Evolutionary conservation across 2,888 invertebrate genomes (phyloP).

Genomic region (Lomographa bimaculata): DNA sequence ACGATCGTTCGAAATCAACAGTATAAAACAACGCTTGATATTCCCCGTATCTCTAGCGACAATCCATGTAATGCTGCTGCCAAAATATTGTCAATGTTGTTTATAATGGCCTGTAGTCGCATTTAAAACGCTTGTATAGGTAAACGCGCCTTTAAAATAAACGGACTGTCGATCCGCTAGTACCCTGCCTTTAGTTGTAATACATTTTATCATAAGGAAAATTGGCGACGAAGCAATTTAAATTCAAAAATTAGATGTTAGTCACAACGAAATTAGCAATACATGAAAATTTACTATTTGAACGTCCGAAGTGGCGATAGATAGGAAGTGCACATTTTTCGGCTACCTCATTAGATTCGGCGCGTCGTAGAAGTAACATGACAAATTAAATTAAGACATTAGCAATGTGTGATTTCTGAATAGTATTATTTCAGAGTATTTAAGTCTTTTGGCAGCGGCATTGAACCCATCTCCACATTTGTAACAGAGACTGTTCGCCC

Average conservation of each 20-base stretch:
- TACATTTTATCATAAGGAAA: constrained; percentile 6
- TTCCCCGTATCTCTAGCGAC: too few species aligned
- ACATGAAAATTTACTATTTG: too few species aligned
- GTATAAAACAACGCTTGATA: too few species aligned
- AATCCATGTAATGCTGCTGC: constrained; percentile 28
- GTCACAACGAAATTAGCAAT: constrained; percentile 12
- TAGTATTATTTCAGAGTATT: constrained; percentile 38
- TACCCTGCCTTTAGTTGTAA: constrained; percentile 23
- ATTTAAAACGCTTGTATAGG: constrained; percentile 19
- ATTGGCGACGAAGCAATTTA: constrained; percentile 9
- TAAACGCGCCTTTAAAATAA: constrained; percentile 10
- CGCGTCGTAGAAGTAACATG: constrained; percentile 35
- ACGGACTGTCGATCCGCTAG: constrained; percentile 6
- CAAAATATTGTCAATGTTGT: constrained; percentile 30
- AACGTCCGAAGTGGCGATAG: too few species aligned
- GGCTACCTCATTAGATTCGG: constrained; percentile 46
- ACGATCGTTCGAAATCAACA: constrained; percentile 1
- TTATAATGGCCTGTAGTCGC: constrained; percentile 23
- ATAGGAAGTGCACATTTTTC: constrained; percentile 32
- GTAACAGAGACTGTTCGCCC: constrained; percentile 57
- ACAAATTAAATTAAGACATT: constrained; percentile 19
- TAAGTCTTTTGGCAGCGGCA: constrained; percentile 53
- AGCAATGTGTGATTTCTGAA: constrained; percentile 19
- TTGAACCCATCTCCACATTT: constrained; percentile 34
- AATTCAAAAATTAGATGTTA: constrained; percentile 14